Evolutionary conservation across 2,888 invertebrate species (phyloP).

Genomic region (Chironomus tentans): DNA sequence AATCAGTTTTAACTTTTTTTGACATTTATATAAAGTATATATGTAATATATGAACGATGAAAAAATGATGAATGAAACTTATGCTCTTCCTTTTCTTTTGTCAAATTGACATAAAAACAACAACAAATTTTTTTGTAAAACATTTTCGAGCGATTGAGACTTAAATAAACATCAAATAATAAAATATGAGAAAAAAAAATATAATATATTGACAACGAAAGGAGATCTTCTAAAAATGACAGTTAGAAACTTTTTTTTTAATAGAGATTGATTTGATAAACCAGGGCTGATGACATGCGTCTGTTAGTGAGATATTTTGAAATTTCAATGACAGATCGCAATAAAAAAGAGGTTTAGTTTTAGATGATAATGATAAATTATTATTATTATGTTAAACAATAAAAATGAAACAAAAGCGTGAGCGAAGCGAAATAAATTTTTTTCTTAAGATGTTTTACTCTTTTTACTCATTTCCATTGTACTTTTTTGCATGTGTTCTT

Average conservation of each 20-base stretch:
- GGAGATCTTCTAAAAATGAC: conserved; percentile 11
- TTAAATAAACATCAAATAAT: neutral
- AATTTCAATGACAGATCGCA: conserved; percentile 7
- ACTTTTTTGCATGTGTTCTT: neutral
- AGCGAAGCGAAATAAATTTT: neutral
- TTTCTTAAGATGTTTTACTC: neutral
- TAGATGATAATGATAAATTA: conserved; percentile 24
- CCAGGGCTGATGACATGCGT: conserved; percentile 23
- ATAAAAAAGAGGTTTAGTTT: conserved; percentile 13
- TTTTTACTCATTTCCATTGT: neutral
- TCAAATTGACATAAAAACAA: neutral
- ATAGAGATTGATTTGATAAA: conserved; percentile 11
- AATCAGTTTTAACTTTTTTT: neutral
- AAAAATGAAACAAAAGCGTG: conserved; percentile 11
- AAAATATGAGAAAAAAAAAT: neutral
- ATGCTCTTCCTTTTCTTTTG: neutral
- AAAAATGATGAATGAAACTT: neutral
- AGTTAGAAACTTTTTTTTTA: conserved; percentile 10
- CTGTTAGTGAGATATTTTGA: neutral
- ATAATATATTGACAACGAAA: conserved; percentile 11
- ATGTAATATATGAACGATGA: neutral
- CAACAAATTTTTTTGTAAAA: neutral
- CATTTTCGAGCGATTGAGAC: conserved; percentile 1
- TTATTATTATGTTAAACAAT: conserved; percentile 21
- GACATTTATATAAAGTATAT: neutral